Evolutionary conservation across 2,113 vertebrate genomes (phyloP), one percentile per base, ranked within the genome.

Genomic region (Bubo scandiacus): DNA sequence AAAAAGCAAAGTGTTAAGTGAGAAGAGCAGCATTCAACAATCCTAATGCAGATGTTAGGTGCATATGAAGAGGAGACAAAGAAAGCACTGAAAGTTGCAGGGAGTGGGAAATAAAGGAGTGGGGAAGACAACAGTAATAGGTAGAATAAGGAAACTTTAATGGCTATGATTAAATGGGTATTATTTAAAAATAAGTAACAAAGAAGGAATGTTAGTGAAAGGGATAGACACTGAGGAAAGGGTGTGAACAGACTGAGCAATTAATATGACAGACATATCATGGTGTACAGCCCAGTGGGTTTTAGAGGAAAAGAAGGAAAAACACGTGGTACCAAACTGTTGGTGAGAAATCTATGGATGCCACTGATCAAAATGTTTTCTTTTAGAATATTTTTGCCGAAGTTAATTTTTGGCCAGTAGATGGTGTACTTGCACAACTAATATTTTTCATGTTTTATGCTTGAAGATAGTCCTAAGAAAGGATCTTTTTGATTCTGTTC

Each of bases 341-440:
- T 65, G 18, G 4, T 72, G 62, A 63, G 57, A 54, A 65, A 25
- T 17, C 68, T 78, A 16, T 0, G 19, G 10, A 8, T 75, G 15
- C 22, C 1, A 7, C 16, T 66, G 43, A 32, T 70, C 1, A 49
- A 59, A 81, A 32, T 16, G 5, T 63, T 63, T 38, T 30, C 9
- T 51, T 6, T 19, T 30, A 34, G 15, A 42, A 15, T 94, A 45
- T 54, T 17, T 42, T 80, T 81, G 11, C 38, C 0, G 9, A 74
- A 74, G 67, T 90, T 94, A 18, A 29, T 40, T 70, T 96, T 87
- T 32, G 61, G 43, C 97, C 98, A 97, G 96, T 62, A 98, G 98
- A 81, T 98, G 98, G 98, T 89, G 96, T 4, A 34, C 63, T 97
- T 97, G 92, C 62, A 88, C 92, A 97, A 82, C 21, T 81, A 94